Conservation (phyloP, 2,113 vertebrate species). For the Halcyon senegalensis region DNA sequence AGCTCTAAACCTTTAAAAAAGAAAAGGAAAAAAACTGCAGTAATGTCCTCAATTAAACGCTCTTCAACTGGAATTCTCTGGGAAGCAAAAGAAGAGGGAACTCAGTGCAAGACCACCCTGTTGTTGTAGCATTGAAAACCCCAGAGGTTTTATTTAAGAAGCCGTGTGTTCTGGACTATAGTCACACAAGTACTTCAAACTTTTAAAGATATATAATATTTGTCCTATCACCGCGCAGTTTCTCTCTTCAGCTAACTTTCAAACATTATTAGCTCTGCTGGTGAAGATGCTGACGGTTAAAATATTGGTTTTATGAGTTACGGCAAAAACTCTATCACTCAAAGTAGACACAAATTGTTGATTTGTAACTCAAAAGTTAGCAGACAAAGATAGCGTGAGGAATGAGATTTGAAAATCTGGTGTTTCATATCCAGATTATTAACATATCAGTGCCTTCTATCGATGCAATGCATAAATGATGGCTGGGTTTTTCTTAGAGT, state of each 20-base stretch:
- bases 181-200: not conserved
- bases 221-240: not conserved
- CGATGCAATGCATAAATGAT: not conserved
- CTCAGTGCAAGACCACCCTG: slow-evolving; percentile 30
- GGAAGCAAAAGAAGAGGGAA: slow-evolving; percentile 6
- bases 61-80: slow-evolving; percentile 39
- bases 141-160: not conserved
- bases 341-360: not conserved
- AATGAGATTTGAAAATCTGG: not conserved
- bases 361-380: not conserved
- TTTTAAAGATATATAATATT: slow-evolving; percentile 11
- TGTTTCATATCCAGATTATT: not conserved
- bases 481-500: not conserved
- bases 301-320: not conserved
- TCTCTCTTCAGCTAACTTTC: not conserved
- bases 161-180: not conserved
- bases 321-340: not conserved
- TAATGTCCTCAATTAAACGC: slow-evolving; percentile 45
- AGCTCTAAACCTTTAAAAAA: slow-evolving; percentile 39
- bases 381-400: not conserved
- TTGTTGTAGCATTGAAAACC: slow-evolving; percentile 26
- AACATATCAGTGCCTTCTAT: not conserved
- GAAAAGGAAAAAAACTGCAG: slow-evolving; percentile 16
- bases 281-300: not conserved
- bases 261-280: not conserved